Evolutionary conservation across 2,888 invertebrate genomes (phyloP), one percentile per base, ranked within the genome.

Genomic region (Synanthedon formicaeformis): DNA sequence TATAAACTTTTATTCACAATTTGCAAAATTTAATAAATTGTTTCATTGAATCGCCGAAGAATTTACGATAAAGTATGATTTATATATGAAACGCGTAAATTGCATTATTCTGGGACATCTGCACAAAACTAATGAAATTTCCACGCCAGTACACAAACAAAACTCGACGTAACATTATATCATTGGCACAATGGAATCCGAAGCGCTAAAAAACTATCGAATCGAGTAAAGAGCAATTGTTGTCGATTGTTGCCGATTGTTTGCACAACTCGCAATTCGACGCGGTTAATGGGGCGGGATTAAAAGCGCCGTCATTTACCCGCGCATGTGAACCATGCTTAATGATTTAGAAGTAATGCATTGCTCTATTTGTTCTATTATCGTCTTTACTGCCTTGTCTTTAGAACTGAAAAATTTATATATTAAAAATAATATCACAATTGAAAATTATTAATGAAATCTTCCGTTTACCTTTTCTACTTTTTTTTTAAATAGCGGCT

Each of bases 41-140:
- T 34, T 34, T 34, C 34, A 34, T 10, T 34, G 34, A 34, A 34
- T 34, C 10, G 34, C 10, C 10, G 8, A 10, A 34, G 34, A 34
- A 34, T 34, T 45, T 13, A 63, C 59, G 54, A 51, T 52, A 51
- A 55, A 51, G 52, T 55, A 63, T 81, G 80, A 83, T 84, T 82
- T 83, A 83, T 82, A 63, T 11, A 45, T 65, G 64, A 71, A 69
- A 70, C 63, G 66, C 58, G 68, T 73, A 72, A 73, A 76, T 61
- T 67, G 59, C 53, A 61, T 67, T 67, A 78, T 76, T 75, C 73
- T 59, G 60, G 57, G 61, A 71, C 80, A 82, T 83, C 76, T 82
- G 82, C 75, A 73, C 70, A 80, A 78, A 80, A 76, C 81, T 78
- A 81, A 84, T 84, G 74, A 74, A 84, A 83, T 84, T 85, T 86